phyloP scores from a whole-genome alignment of 1,140 invertebrate genomes.

The Octopus bimaculoides region DNA sequence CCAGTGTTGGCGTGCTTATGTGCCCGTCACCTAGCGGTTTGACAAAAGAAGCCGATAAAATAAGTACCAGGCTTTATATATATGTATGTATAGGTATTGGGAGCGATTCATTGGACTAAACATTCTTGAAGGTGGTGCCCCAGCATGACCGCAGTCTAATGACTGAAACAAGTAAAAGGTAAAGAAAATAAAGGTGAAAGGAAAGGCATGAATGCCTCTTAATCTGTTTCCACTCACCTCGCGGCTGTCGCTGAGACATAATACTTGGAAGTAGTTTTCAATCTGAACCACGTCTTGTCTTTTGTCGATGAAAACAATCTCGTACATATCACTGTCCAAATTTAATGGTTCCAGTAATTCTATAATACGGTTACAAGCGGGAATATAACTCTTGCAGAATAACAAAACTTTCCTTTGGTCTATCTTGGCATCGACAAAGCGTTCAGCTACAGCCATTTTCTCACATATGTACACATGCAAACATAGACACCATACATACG shows the following conservation, averaged over 20 bases:
- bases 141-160: too few species aligned
- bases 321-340: slow-evolving; percentile 31
- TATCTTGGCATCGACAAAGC: slow-evolving; percentile 50
- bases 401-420: slow-evolving; percentile 46
- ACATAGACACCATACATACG: too few species aligned
- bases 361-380: slow-evolving; percentile 39
- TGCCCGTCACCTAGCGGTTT: too few species aligned
- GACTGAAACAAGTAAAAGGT: too few species aligned
- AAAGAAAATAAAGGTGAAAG: too few species aligned
- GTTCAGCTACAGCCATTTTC: slow-evolving; percentile 30
- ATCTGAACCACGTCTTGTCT: slow-evolving; percentile 50
- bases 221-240: slow-evolving; percentile 30
- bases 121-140: too few species aligned
- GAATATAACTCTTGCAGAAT: slow-evolving; percentile 47
- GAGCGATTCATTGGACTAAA: too few species aligned
- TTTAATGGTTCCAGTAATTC: slow-evolving; percentile 37
- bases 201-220: too few species aligned
- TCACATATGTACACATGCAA: slow-evolving; percentile 16
- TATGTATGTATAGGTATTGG: too few species aligned
- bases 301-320: slow-evolving; percentile 48
- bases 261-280: slow-evolving; percentile 51
- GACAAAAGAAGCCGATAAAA: too few species aligned
- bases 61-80: too few species aligned
- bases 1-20: too few species aligned
- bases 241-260: slow-evolving; percentile 47